phyloP scores from a whole-genome alignment of 2,888 invertebrate genomes.

The Adineta ricciae region DNA sequence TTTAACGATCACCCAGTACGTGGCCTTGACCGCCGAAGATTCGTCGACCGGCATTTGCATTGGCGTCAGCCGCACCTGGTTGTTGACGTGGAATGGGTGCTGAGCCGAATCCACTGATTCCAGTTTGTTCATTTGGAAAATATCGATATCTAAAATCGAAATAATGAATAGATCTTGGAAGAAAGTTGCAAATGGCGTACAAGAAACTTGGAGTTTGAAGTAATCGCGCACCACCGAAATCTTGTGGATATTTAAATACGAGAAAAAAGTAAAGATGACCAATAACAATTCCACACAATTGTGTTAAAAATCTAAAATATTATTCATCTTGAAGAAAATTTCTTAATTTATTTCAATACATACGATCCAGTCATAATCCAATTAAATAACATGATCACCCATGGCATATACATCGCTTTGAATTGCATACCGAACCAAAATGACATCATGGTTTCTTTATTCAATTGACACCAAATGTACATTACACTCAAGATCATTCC shows the following conservation, averaged over 20 bases:
- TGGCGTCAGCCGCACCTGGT: background rate
- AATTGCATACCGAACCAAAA: constrained; percentile 99
- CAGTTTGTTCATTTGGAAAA: constrained; percentile 27
- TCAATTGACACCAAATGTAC: constrained; percentile 95
- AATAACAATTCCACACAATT: constrained; percentile 77
- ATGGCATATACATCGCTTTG: constrained; percentile 90
- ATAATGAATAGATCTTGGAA: background rate
- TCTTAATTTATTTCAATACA: constrained; percentile 38
- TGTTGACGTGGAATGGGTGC: background rate
- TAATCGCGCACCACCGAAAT: constrained; percentile 73
- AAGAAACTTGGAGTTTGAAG: constrained; percentile 72
- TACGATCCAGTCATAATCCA: constrained; percentile 65
- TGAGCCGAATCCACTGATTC: constrained; percentile 6
- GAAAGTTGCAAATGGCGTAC: constrained; percentile 54
- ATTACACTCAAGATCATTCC: constrained; percentile 89
- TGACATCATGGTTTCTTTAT: constrained; percentile 77
- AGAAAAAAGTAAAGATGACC: constrained; percentile 96
- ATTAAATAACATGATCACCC: constrained; percentile 86
- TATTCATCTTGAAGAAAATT: background rate
- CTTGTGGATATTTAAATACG: constrained; percentile 90
- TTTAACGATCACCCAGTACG: background rate
- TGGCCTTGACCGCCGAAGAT: background rate
- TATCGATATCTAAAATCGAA: constrained; percentile 23
- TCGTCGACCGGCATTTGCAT: background rate
- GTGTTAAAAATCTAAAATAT: constrained; percentile 26